Conservation (phyloP, 2,113 vertebrate species). For the Athene cunicularia region DNA sequence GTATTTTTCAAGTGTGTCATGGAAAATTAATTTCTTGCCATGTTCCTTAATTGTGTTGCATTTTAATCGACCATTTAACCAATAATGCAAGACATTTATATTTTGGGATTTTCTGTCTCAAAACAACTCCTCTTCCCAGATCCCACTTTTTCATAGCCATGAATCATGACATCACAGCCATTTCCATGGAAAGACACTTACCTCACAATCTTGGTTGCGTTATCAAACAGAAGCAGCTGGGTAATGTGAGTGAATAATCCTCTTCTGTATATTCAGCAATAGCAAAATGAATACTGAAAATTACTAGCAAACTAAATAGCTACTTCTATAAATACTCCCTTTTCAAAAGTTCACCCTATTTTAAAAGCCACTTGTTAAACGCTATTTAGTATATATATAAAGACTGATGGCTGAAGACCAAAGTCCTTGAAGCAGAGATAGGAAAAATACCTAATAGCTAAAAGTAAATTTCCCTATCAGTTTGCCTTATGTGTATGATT, state of each 20-base stretch:
- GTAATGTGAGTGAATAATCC: constrained; percentile 61
- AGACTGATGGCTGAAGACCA: constrained; percentile 20
- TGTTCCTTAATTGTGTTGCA: not conserved
- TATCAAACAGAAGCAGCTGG: constrained; percentile 64
- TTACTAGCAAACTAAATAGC: constrained; percentile 63
- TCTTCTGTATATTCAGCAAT: constrained; percentile 56
- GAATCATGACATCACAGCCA: constrained; percentile 37
- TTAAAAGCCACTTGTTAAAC: constrained; percentile 63
- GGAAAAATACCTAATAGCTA: constrained; percentile 22
- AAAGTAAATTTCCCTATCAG: not conserved
- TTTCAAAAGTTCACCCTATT: constrained; percentile 58
- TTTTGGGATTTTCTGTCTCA: constrained; percentile 11
- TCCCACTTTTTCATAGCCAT: not conserved
- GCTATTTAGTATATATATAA: constrained; percentile 42
- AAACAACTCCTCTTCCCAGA: not conserved
- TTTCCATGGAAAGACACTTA: constrained; percentile 31
- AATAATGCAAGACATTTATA: not conserved
- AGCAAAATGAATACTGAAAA: constrained; percentile 63
- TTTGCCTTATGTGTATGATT: not conserved
- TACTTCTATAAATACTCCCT: constrained; percentile 63
- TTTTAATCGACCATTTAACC: not conserved
- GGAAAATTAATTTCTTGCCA: not conserved
- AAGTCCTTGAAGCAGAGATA: constrained; percentile 30
- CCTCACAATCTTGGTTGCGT: constrained; percentile 12
- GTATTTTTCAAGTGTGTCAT: not conserved